Percentiles rank a stretch among this genome's conserved stretches.
Conservation (phyloP, 2,888 invertebrate genomes). For the Zootermopsis nevadensis region DNA sequence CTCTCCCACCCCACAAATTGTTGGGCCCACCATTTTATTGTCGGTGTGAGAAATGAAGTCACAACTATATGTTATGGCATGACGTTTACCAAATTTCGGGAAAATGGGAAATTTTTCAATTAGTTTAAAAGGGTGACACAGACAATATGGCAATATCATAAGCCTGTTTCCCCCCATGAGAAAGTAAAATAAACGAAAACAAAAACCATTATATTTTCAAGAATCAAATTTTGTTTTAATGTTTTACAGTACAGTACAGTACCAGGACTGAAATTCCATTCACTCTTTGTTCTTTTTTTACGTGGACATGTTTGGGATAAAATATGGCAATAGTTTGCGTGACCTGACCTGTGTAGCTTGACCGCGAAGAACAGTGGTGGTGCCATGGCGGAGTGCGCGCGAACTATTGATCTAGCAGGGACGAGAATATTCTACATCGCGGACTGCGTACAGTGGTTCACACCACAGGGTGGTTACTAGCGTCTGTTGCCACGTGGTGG, state of each 20-base stretch:
- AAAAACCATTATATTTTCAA: too few species aligned
- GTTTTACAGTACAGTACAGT: not conserved
- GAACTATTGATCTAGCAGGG: slow-evolving; percentile 28
- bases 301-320: not conserved
- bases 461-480: slow-evolving; percentile 17
- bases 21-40: too few species aligned
- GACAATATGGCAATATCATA: too few species aligned
- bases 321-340: slow-evolving; percentile 40
- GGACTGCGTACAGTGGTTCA: not conserved
- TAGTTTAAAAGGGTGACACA: too few species aligned
- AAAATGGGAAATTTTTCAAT: too few species aligned
- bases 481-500: not conserved
- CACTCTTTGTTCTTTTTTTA: not conserved
- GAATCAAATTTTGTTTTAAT: not conserved
- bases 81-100: too few species aligned
- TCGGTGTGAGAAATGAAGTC: too few species aligned
- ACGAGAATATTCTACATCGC: not conserved
- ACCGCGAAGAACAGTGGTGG: slow-evolving; percentile 30
- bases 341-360: slow-evolving; percentile 29
- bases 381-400: slow-evolving; percentile 34
- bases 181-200: too few species aligned
- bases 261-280: not conserved
- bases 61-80: too few species aligned
- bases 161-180: too few species aligned
- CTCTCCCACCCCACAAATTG: too few species aligned